Evolutionary conservation across 1,140 invertebrate species (phyloP).

Genomic region (Aphelinus atriplicis): DNA sequence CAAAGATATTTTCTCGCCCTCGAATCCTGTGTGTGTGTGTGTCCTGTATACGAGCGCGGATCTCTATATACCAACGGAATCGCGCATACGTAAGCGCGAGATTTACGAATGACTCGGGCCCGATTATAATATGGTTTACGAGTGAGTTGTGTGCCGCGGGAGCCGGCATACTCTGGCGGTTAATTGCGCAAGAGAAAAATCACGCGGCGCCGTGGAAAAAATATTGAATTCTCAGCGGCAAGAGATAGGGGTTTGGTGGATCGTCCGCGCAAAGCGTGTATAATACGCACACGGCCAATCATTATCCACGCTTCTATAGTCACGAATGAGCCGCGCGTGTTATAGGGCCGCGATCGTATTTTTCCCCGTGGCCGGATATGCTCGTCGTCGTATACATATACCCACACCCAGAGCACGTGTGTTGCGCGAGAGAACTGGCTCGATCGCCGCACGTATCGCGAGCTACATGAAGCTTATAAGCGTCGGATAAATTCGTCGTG

Average conservation of each 20-base stretch:
- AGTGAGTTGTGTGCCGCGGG: too few relatives aligned
- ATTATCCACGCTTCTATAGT: slow-evolving; percentile 38
- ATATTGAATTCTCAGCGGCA: slow-evolving; percentile 14
- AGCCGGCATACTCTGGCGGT: too few relatives aligned
- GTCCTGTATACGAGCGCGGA: not conserved
- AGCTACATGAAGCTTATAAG: too few relatives aligned
- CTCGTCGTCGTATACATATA: not conserved
- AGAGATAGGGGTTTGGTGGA: not conserved
- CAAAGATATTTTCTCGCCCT: not conserved
- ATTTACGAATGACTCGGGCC: slow-evolving; percentile 7
- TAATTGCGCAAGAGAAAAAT: too few relatives aligned
- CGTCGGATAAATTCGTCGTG: slow-evolving; percentile 20
- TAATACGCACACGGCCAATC: slow-evolving; percentile 25
- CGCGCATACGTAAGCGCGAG: not conserved
- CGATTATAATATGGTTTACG: too few relatives aligned
- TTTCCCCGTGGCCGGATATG: slow-evolving; percentile 25
- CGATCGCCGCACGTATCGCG: too few relatives aligned
- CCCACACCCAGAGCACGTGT: not conserved
- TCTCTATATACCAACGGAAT: too few relatives aligned
- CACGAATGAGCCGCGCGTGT: slow-evolving; percentile 9
- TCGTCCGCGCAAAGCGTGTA: too few relatives aligned
- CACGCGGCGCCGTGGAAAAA: not conserved
- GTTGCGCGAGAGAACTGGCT: too few relatives aligned
- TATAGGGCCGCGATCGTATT: not conserved
- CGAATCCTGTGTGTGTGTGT: not conserved